Conservation (phyloP, 2,113 vertebrate species). For the Oreochromis spilurus region DNA sequence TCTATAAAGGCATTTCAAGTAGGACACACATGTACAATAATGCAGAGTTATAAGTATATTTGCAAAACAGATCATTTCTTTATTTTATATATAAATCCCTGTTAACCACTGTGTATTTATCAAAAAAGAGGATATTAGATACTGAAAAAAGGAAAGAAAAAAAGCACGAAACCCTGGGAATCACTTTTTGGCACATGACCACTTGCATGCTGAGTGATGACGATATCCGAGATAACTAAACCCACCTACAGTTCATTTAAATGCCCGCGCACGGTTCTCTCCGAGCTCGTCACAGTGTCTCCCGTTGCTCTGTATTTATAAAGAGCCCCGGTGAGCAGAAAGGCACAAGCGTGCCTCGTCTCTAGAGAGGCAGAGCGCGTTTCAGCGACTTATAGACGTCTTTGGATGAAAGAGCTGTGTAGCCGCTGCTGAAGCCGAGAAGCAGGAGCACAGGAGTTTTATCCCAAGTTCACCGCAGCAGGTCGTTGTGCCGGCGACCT, state of each 20-base stretch:
- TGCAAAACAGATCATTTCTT: background rate
- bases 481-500: constrained; percentile 25
- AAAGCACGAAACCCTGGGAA: background rate
- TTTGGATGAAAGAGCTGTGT: constrained; percentile 18
- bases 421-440: constrained; percentile 16
- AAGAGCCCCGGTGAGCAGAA: constrained; percentile 53
- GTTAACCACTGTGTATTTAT: background rate
- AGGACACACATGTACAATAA: background rate
- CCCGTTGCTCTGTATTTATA: constrained; percentile 71
- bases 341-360: constrained; percentile 22
- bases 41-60: background rate
- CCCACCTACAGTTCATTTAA: constrained; percentile 79
- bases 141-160: background rate
- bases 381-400: constrained; percentile 42
- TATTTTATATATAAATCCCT: background rate
- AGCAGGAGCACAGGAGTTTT: constrained; percentile 48
- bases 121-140: background rate
- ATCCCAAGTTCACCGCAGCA: constrained; percentile 45
- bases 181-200: background rate
- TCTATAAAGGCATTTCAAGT: background rate
- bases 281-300: constrained; percentile 67
- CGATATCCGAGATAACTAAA: constrained; percentile 63
- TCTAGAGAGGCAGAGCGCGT: constrained; percentile 61
- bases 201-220: constrained; percentile 50
- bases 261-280: constrained; percentile 73